A percentile compares a stretch with the other conserved stretches of the same genome.
Conservation (phyloP, 2,113 vertebrate species). For the Sylvia atricapilla region DNA sequence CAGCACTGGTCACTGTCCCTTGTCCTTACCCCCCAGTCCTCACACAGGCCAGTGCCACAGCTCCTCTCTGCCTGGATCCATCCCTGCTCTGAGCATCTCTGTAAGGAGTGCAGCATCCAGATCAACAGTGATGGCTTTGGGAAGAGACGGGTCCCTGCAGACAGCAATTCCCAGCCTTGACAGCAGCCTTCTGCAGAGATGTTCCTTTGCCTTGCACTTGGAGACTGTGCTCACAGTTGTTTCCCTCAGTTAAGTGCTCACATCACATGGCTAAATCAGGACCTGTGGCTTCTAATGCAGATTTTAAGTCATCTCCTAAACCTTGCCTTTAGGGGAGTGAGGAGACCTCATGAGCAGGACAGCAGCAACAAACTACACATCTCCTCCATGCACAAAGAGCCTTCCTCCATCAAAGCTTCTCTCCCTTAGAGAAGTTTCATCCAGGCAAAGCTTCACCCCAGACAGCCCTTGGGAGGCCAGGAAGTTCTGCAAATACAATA, state of each 20-base stretch:
- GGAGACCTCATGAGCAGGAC: not conserved
- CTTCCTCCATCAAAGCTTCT: not conserved
- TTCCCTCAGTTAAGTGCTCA: not conserved
- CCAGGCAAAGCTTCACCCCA: not conserved
- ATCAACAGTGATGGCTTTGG: not conserved
- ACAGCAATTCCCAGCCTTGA: not conserved
- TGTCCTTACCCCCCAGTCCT: accelerated
- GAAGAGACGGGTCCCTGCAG: not conserved
- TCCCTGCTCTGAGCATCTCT: not conserved
- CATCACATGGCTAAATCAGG: not conserved
- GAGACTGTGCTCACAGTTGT: not conserved
- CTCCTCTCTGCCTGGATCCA: not conserved
- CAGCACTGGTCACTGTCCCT: not conserved
- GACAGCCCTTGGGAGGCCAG: not conserved
- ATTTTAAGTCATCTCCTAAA: not conserved
- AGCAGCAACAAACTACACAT: not conserved
- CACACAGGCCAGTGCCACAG: accelerated
- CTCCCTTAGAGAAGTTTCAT: not conserved
- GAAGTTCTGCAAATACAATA: not conserved
- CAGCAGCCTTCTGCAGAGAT: not conserved
- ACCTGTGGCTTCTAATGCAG: not conserved
- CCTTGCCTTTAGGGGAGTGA: not conserved
- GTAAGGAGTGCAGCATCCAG: not conserved
- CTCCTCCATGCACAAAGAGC: not conserved
- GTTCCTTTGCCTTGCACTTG: not conserved